Evolutionary conservation across 1,140 invertebrate genomes (phyloP).

Genomic region (Asobara japonica): DNA sequence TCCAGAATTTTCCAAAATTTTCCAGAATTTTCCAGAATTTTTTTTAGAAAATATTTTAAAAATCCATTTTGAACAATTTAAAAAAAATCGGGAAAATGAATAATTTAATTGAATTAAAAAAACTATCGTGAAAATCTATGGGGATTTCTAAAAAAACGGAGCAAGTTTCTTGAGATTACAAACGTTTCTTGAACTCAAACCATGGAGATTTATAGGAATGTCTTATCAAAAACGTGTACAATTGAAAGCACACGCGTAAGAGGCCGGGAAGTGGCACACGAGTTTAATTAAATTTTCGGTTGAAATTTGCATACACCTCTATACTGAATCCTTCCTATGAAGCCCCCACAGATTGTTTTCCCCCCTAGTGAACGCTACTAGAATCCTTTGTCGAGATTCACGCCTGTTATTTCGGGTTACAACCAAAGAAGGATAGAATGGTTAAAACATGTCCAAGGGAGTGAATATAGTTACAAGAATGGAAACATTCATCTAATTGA

Average conservation of each 20-base stretch:
- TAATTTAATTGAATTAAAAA: too few relatives aligned
- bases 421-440: background rate
- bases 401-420: conserved; percentile 30
- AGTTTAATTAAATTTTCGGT: conserved; percentile 66
- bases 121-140: too few relatives aligned
- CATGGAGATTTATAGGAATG: conserved; percentile 5
- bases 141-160: background rate
- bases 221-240: background rate
- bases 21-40: too few relatives aligned
- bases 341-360: conserved; percentile 34
- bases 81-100: too few relatives aligned
- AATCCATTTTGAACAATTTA: too few relatives aligned
- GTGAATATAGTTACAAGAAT: background rate
- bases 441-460: conserved; percentile 15
- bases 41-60: too few relatives aligned
- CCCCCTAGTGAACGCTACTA: conserved; percentile 51
- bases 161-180: background rate
- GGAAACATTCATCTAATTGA: background rate
- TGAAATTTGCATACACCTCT: conserved; percentile 60
- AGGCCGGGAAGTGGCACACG: conserved; percentile 35
- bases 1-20: too few relatives aligned
- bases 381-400: conserved; percentile 60
- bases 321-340: conserved; percentile 26
- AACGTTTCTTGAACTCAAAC: background rate
- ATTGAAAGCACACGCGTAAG: background rate